Conservation (phyloP, 2,888 invertebrate genomes). For the Machimus atricapillus region DNA sequence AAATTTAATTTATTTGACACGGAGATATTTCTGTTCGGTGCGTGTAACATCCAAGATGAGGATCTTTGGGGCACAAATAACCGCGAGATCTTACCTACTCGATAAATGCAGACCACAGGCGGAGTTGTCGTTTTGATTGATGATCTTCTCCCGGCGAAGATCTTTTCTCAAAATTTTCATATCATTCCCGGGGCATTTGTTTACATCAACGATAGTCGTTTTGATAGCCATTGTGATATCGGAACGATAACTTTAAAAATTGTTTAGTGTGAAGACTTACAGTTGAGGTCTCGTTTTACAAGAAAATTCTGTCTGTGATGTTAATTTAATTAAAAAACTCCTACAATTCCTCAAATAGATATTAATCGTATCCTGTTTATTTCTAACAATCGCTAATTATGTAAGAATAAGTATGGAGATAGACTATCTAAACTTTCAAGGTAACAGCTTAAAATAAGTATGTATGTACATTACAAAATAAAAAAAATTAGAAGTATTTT, state of each 20-base stretch:
- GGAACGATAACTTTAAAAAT: background rate
- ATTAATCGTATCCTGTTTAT: background rate
- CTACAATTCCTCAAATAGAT: background rate
- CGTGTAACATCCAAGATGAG: background rate
- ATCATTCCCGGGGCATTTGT: background rate
- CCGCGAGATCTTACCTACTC: background rate
- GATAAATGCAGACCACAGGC: conserved; percentile 20
- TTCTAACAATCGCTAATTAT: background rate
- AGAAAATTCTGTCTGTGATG: background rate
- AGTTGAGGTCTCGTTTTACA: background rate
- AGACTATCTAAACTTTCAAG: no score
- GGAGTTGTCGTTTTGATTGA: conserved; percentile 13
- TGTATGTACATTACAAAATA: no score
- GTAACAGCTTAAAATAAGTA: no score
- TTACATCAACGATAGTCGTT: background rate
- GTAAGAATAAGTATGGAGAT: background rate
- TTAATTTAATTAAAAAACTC: background rate
- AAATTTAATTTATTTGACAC: conserved; percentile 18
- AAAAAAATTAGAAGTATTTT: no score
- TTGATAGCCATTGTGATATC: background rate
- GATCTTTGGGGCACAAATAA: background rate
- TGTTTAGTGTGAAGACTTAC: background rate
- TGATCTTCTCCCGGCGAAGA: background rate
- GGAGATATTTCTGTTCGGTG: background rate
- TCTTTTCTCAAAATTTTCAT: background rate